phyloP scores from a whole-genome alignment of 2,113 vertebrate species.

The Eudyptes chrysolophus region DNA sequence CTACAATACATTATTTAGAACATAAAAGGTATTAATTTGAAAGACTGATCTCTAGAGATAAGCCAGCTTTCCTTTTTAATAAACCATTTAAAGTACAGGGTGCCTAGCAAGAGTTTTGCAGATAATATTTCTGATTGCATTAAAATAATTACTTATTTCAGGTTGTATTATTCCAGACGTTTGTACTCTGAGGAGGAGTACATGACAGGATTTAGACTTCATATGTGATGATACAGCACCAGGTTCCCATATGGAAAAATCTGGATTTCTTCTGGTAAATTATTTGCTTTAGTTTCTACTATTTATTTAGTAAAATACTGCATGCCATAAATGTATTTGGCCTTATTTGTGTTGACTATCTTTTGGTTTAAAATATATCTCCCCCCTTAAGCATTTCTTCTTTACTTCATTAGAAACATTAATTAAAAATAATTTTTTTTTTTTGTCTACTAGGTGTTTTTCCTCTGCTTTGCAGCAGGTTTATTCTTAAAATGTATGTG shows the following conservation, averaged over 20 bases:
- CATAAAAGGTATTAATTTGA: slow-evolving; percentile 52
- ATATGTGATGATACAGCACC: not conserved
- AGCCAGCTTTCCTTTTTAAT: slow-evolving; percentile 28
- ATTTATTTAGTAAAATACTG: not conserved
- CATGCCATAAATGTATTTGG: not conserved
- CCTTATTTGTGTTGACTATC: not conserved
- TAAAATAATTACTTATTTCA: slow-evolving; percentile 33
- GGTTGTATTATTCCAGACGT: not conserved
- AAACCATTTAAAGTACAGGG: slow-evolving; percentile 3
- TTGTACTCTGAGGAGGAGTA: not conserved
- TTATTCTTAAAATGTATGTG: not conserved
- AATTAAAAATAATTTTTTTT: not conserved
- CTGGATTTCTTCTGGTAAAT: not conserved
- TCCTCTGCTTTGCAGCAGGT: not conserved
- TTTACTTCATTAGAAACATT: not conserved
- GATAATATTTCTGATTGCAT: slow-evolving; percentile 28
- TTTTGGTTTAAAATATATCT: not conserved
- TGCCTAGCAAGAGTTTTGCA: not conserved
- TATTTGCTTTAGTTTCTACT: not conserved
- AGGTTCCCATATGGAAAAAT: not conserved
- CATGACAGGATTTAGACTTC: not conserved
- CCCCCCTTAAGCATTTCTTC: not conserved
- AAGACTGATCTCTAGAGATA: slow-evolving; percentile 37
- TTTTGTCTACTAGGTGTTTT: not conserved
- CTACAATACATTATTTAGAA: slow-evolving; percentile 40